Evolutionary conservation across 1,140 invertebrate species (phyloP), one percentile per base, ranked within the genome.

Genomic region (Belonocnema kinseyi): DNA sequence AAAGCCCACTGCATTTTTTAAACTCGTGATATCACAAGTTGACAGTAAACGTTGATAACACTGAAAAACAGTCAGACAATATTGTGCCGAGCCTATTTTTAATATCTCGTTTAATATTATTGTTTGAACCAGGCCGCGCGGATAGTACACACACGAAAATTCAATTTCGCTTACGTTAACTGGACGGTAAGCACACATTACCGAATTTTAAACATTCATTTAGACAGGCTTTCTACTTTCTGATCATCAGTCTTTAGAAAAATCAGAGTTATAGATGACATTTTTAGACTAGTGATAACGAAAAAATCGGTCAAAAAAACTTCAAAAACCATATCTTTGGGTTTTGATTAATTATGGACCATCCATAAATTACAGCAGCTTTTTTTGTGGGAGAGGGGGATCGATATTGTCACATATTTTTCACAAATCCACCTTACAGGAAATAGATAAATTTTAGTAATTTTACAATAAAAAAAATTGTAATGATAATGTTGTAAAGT

Each of bases 11-110:
- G 40, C 6, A 10, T 10, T 75, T 58, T 50, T 74, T 40, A 46
- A 26, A 26, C 3, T 40, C 26, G 21, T 33, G 6, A 16, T 12
- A n/a, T 8, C 40, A 66, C 61, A 66, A 66, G 14, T 66, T 84
- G 84, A 86, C 84, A 87, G 79, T 85, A 82, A 86, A 87, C 83
- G 87, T 87, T 85, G 82, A 86, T 80, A 86, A 88, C 86, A 87
- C 85, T 76, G 80, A 86, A 83, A 80, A 85, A 87, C 85, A 88
- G 85, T 88, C 85, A 83, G 81, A 85, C 79, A 83, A 70, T 75
- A 61, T 79, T 75, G 73, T 75, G 76, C 56, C 77, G 83, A 85
- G 46, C 75, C 56, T 75, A 73, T 77, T 77, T 77, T 72, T 72
- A 50, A 56, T 17, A 14, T 17, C 40, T 46, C 40, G 40, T 46